phyloP scores from a whole-genome alignment of 1,140 invertebrate species.

The Ceratina japonica region DNA sequence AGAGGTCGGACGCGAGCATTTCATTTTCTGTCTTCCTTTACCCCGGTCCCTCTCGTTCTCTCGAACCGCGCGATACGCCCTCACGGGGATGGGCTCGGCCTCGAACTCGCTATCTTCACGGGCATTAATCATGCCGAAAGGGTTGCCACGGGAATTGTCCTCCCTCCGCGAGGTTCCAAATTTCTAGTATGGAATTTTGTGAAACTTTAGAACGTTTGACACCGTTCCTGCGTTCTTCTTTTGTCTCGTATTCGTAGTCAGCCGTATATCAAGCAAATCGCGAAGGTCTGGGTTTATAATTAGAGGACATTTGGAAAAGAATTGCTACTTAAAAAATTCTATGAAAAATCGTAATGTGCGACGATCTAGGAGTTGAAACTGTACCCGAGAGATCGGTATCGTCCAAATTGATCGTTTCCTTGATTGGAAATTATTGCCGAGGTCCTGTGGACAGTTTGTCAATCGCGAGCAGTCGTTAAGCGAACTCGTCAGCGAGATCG shows the following conservation, averaged over 20 bases:
- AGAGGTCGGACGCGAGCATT: conserved; percentile 47
- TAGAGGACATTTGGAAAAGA: neutral
- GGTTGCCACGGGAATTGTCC: conserved; percentile 61
- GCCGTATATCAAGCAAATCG: neutral
- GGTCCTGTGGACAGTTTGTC: neutral
- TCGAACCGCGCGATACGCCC: conserved; percentile 52
- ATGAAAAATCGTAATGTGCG: neutral
- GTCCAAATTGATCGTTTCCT: neutral
- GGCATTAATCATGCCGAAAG: conserved; percentile 67
- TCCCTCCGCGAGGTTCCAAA: conserved; percentile 7
- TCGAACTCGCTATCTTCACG: conserved; percentile 59
- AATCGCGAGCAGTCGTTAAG: conserved; percentile 20
- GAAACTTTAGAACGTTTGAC: conserved; percentile 13
- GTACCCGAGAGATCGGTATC: no score
- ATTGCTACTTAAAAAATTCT: neutral
- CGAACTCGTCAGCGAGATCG: conserved; percentile 26
- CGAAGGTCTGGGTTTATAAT: neutral
- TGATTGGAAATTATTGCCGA: neutral
- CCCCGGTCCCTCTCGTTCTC: conserved; percentile 3
- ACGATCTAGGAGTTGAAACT: neutral
- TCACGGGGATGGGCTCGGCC: conserved; percentile 39
- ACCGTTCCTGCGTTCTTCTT: neutral
- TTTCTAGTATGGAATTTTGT: neutral
- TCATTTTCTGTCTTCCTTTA: conserved; percentile 32
- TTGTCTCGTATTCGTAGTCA: neutral